Percentiles rank a stretch among this genome's conserved stretches.
These are phyloP conservation scores for rat (Rattus norvegicus) DNA, from an alignment of 2,113 vertebrate species.

Conservation along the genomic window DNA sequence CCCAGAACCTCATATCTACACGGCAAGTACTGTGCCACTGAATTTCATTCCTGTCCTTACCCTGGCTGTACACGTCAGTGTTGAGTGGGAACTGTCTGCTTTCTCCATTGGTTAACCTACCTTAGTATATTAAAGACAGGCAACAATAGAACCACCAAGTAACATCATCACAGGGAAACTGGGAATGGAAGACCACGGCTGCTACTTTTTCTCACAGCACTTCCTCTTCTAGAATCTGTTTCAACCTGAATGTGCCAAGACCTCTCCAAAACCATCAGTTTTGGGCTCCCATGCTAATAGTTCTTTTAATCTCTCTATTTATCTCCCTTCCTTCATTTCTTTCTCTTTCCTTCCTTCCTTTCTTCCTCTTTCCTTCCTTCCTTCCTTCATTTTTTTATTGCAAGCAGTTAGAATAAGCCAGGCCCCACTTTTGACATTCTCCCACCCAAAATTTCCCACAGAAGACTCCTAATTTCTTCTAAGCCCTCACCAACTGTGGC, in stretches of 20 bases:
- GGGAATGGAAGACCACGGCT: too few relatives aligned
- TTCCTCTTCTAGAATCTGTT: not conserved
- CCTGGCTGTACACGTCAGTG: not conserved
- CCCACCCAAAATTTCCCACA: not conserved
- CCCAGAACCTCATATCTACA: not conserved
- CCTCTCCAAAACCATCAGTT: not conserved
- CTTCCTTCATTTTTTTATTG: not conserved
- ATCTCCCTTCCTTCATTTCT: not conserved
- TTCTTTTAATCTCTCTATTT: not conserved
- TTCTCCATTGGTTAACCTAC: not conserved
- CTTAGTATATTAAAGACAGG: not conserved
- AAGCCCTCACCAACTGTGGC: not conserved
- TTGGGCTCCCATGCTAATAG: not conserved
- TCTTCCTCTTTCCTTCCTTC: not conserved
- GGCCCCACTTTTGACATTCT: not conserved
- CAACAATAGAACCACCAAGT: not conserved
- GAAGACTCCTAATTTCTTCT: not conserved
- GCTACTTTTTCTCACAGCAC: not conserved
- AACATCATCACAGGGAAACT: not conserved
- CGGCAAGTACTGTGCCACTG: not conserved
- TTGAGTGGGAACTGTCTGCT: not conserved
- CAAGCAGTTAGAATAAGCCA: slow-evolving; percentile 9
- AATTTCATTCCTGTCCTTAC: too few relatives aligned
- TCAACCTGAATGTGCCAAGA: not conserved
- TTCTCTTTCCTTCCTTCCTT: not conserved